A percentile compares a stretch with the other conserved stretches of the same genome.
Evolutionary conservation across 2,797 vertebrate genomes (phyloP).

Genomic region (Catharus ustulatus): DNA sequence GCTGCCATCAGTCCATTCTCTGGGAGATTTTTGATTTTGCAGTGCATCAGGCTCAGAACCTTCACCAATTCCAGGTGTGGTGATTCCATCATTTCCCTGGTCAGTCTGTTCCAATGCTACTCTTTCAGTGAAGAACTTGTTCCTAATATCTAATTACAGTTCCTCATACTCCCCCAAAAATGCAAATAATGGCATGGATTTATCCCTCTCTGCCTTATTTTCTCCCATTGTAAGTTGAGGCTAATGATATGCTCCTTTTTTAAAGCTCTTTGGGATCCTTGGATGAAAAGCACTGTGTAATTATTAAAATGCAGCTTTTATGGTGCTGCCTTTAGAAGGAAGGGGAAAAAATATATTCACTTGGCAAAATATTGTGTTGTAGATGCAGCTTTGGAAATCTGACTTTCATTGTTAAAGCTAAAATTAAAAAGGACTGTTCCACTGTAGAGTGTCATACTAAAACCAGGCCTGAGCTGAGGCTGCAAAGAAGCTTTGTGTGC

Average conservation of each 20-base stretch:
- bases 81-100: neutral
- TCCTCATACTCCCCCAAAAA: neutral
- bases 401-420: conserved; percentile 27
- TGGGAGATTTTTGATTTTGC: neutral
- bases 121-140: neutral
- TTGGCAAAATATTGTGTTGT: conserved; percentile 33
- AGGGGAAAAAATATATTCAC: neutral
- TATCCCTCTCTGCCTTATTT: neutral
- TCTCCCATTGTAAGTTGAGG: neutral
- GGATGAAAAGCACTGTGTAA: conserved; percentile 31
- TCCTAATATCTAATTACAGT: neutral
- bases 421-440: conserved; percentile 32
- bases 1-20: neutral
- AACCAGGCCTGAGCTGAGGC: neutral
- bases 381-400: conserved; percentile 20
- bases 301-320: conserved; percentile 46
- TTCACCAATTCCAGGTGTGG: neutral
- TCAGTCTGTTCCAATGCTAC: neutral
- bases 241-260: conserved; percentile 21
- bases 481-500: neutral
- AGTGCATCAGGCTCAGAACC: neutral
- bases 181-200: neutral
- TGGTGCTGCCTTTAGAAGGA: neutral
- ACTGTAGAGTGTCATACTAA: neutral
- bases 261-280: neutral